Percentiles rank a stretch among this genome's conserved stretches.
These are phyloP conservation scores for Crotophaga sulcirostris DNA, from an alignment of 2,113 vertebrate species.

Conservation along the genomic window DNA sequence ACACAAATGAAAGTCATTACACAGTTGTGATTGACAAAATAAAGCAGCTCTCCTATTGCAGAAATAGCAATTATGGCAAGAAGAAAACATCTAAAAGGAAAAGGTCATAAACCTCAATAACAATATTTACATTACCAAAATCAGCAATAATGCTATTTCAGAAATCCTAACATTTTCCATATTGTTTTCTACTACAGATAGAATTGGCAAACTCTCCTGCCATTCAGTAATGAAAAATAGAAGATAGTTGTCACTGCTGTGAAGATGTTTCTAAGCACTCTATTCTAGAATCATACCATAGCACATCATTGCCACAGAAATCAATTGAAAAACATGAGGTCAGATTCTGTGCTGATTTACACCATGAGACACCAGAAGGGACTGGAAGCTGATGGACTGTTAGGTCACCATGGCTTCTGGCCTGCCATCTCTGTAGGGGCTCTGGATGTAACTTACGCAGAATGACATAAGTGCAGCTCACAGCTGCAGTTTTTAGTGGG, in stretches of 20 bases:
- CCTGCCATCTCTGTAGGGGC: not conserved
- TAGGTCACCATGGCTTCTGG: not conserved
- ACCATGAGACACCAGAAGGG: not conserved
- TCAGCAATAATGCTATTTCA: not conserved
- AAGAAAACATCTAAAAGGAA: not conserved
- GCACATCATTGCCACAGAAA: not conserved
- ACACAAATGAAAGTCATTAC: not conserved
- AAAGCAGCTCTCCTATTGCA: not conserved
- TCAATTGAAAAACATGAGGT: not conserved
- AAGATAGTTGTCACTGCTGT: not conserved
- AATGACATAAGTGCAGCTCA: not conserved
- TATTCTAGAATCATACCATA: not conserved
- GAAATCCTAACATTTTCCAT: not conserved
- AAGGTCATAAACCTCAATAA: not conserved
- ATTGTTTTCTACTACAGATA: not conserved
- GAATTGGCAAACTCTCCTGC: not conserved
- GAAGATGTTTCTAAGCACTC: not conserved
- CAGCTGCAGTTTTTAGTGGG: slow-evolving; percentile 30
- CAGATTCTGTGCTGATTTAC: not conserved
- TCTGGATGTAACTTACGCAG: not conserved
- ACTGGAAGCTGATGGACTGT: not conserved
- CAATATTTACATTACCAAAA: not conserved
- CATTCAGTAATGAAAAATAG: not conserved
- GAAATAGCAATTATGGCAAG: not conserved
- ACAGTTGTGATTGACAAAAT: not conserved